Conservation (phyloP, 2,113 vertebrate species). For the Hypomesus transpacificus region DNA sequence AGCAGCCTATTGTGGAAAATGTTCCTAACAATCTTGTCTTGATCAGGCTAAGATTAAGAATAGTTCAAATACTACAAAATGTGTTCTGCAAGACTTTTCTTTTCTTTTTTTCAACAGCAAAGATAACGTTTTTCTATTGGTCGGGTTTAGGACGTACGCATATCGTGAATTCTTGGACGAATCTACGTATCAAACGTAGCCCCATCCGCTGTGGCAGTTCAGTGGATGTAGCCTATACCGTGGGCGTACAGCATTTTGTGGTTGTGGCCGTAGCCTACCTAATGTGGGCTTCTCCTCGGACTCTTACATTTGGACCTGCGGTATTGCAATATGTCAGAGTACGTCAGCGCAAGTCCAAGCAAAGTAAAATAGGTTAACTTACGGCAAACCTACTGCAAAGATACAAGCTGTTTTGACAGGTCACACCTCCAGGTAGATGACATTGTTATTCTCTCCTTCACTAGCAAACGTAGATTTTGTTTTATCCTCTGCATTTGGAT, state of each 20-base stretch:
- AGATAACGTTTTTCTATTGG: not conserved
- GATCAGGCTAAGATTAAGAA: no score
- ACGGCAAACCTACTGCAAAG: not conserved
- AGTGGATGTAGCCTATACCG: not conserved
- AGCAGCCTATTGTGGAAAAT: no score
- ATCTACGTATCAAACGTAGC: not conserved
- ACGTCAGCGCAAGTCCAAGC: constrained; percentile 10
- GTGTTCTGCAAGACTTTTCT: not conserved
- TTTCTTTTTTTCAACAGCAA: not conserved
- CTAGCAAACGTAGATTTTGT: constrained; percentile 12
- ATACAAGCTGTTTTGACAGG: constrained; percentile 7
- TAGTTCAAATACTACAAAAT: no score
- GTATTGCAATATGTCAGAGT: constrained; percentile 19
- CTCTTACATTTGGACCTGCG: constrained; percentile 2
- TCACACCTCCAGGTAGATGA: constrained; percentile 33
- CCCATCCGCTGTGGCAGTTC: not conserved
- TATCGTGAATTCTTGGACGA: constrained; percentile 1
- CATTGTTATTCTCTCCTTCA: constrained; percentile 7
- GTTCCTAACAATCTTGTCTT: no score
- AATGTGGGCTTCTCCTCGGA: not conserved
- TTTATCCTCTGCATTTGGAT: constrained; percentile 14
- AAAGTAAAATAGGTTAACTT: not conserved
- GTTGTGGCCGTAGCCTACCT: not conserved
- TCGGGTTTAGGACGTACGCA: not conserved
- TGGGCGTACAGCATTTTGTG: constrained; percentile 6